phyloP scores from a whole-genome alignment of 1,140 invertebrate genomes.

The Drosophila pruinosa region DNA sequence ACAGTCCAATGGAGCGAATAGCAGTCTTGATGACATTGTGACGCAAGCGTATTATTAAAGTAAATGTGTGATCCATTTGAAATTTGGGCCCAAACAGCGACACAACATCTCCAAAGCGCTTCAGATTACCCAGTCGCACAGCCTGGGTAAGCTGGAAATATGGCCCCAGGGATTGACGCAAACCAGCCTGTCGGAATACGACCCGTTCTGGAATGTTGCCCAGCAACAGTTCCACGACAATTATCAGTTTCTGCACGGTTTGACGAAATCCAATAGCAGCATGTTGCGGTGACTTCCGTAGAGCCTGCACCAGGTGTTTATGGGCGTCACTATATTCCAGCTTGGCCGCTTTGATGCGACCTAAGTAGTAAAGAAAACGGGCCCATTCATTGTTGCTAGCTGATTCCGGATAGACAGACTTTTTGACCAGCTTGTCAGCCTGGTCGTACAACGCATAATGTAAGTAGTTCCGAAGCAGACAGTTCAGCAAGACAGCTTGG shows the following conservation, averaged over 20 bases:
- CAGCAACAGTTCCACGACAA: constrained; percentile 97
- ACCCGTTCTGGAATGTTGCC: constrained; percentile 98
- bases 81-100: constrained; percentile 95
- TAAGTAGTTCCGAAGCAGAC: constrained; percentile 96
- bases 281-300: constrained; percentile 98
- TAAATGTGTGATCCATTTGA: constrained; percentile 95
- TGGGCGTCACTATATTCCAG: constrained; percentile 98
- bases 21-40: constrained; percentile 99
- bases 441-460: constrained; percentile 98
- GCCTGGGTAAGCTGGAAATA: constrained; percentile 99
- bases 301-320: constrained; percentile 96
- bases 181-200: constrained; percentile 93
- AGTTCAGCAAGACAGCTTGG: constrained; percentile 98
- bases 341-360: constrained; percentile 98
- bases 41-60: constrained; percentile 95
- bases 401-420: constrained; percentile 97
- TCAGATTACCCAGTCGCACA: constrained; percentile 96
- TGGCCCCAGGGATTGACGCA: constrained; percentile 94
- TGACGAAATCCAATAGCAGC: constrained; percentile 99
- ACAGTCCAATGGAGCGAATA: constrained; percentile 97
- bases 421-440: constrained; percentile 97
- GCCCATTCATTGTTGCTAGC: constrained; percentile 99
- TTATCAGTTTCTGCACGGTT: constrained; percentile 97
- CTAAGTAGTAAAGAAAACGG: constrained; percentile 97
- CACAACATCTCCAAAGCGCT: constrained; percentile 96